Conservation (phyloP, 2,888 invertebrate species). For the Lithophane ornitopus region DNA sequence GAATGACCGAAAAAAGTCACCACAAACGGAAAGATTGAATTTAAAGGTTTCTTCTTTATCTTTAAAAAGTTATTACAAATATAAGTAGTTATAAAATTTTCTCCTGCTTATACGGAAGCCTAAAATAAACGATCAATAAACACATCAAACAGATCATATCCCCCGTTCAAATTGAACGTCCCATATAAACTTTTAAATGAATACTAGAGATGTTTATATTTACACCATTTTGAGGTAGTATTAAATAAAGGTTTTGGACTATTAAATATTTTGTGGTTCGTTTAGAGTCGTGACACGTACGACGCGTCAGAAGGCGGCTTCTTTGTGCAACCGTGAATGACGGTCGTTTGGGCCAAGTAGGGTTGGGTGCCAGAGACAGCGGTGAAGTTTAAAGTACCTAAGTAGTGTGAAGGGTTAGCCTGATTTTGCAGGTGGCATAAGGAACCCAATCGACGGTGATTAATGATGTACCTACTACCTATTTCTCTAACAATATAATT, state of each 20-base stretch:
- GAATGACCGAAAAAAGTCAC: no score
- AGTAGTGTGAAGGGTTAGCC: neutral
- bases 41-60: no score
- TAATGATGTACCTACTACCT: no score
- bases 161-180: slow-evolving; percentile 8
- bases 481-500: no score
- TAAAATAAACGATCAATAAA: slow-evolving; percentile 24
- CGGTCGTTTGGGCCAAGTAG: slow-evolving; percentile 54
- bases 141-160: slow-evolving; percentile 13
- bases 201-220: slow-evolving; percentile 55
- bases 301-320: slow-evolving; percentile 76
- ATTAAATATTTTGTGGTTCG: slow-evolving; percentile 73
- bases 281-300: slow-evolving; percentile 78
- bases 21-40: neutral
- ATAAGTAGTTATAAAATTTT: neutral
- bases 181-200: slow-evolving; percentile 28
- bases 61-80: slow-evolving; percentile 5
- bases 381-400: neutral
- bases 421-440: neutral
- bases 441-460: neutral
- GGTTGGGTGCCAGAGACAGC: slow-evolving; percentile 47
- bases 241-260: slow-evolving; percentile 71
- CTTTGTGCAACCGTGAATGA: slow-evolving; percentile 77
- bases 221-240: slow-evolving; percentile 40
- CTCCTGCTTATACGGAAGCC: slow-evolving; percentile 25